phyloP scores from a whole-genome alignment of 1,140 invertebrate genomes.

The Aphidius ervi region DNA sequence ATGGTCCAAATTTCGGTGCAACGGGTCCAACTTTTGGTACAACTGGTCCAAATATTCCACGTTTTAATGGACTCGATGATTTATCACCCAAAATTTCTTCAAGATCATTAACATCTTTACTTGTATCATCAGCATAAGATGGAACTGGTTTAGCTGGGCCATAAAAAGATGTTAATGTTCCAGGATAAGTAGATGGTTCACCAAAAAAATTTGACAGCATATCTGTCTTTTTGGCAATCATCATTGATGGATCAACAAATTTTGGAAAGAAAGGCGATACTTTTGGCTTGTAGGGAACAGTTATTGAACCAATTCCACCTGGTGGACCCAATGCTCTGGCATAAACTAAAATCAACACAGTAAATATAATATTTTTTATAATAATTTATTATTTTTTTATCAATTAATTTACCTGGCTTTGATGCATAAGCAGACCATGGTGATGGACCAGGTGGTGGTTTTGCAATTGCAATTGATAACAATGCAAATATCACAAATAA shows the following conservation, averaged over 20 bases:
- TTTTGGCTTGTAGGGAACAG: conserved; percentile 39
- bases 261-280: conserved; percentile 38
- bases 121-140: conserved; percentile 14
- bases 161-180: not conserved
- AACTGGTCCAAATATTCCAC: conserved; percentile 30
- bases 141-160: conserved; percentile 12
- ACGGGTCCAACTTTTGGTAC: conserved; percentile 20
- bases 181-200: conserved; percentile 21
- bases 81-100: conserved; percentile 17
- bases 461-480: conserved; percentile 19
- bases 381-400: conserved; percentile 8
- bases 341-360: conserved; percentile 26
- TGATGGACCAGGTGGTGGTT: conserved; percentile 25
- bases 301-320: conserved; percentile 32
- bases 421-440: conserved; percentile 27
- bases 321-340: conserved; percentile 35
- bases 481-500: conserved; percentile 27
- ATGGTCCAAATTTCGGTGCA: conserved; percentile 17
- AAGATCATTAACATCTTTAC: conserved; percentile 2
- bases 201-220: conserved; percentile 38
- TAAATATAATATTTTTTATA: not conserved
- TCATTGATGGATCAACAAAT: conserved; percentile 40
- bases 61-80: conserved; percentile 19
- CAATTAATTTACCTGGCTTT: conserved; percentile 34
- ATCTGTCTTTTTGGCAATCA: conserved; percentile 42